These are phyloP conservation scores for Artibeus jamaicensis DNA, from an alignment of 2,797 vertebrate genomes.

Conservation along the genomic window DNA sequence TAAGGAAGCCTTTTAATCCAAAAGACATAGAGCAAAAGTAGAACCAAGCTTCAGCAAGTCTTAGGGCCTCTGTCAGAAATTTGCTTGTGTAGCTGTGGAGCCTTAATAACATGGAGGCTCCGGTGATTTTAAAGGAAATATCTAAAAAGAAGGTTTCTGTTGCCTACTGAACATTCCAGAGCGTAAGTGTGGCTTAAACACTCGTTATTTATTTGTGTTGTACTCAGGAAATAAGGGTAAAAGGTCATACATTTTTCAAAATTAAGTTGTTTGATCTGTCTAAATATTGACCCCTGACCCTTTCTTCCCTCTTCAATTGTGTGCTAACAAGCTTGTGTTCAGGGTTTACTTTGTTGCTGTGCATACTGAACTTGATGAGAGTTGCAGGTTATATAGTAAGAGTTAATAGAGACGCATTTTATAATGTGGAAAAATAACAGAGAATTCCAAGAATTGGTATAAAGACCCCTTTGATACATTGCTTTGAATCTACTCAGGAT, in stretches of 20 bases:
- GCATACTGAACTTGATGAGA: neutral
- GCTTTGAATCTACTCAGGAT: neutral
- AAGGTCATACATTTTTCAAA: neutral
- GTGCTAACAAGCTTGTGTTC: neutral
- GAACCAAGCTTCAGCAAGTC: neutral
- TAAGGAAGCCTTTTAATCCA: neutral
- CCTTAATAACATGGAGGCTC: neutral
- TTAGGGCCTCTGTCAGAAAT: neutral
- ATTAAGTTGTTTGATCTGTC: neutral
- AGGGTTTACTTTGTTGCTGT: neutral
- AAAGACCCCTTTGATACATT: neutral
- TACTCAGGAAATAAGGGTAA: conserved; percentile 17
- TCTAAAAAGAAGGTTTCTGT: neutral
- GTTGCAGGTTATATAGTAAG: neutral
- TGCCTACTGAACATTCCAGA: neutral
- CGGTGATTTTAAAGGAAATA: neutral
- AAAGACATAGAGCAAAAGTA: neutral
- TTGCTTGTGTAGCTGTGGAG: neutral
- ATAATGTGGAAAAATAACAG: neutral
- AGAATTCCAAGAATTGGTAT: neutral
- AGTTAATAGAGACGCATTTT: neutral
- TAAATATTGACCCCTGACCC: neutral
- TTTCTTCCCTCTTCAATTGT: neutral
- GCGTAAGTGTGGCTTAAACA: neutral
- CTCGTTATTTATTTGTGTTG: neutral